Conservation (phyloP, 2,888 invertebrate species). For the Phengaris alcon region DNA sequence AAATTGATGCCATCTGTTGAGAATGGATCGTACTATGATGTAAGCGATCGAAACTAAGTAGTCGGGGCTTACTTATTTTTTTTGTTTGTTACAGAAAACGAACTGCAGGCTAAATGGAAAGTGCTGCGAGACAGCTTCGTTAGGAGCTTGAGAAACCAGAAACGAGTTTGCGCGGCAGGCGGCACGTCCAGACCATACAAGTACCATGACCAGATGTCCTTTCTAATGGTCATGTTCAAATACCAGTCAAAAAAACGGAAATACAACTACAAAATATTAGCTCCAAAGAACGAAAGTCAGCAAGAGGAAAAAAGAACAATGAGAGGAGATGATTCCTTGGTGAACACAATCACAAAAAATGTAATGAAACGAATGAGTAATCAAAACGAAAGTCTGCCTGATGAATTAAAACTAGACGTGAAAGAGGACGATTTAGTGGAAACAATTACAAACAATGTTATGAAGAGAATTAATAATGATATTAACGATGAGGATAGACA, state of each 20-base stretch:
- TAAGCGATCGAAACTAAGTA: too few relatives aligned
- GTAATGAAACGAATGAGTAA: not conserved
- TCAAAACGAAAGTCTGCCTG: not conserved
- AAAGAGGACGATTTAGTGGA: not conserved
- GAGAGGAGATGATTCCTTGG: not conserved
- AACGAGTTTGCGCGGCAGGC: not conserved
- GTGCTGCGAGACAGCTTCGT: constrained; percentile 3
- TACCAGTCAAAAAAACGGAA: not conserved
- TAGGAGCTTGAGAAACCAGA: not conserved
- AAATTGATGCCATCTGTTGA: too few relatives aligned
- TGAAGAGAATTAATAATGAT: constrained; percentile 1
- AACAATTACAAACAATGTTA: not conserved
- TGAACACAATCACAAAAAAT: not conserved
- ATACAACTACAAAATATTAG: not conserved
- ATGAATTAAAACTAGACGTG: not conserved
- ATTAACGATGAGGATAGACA: not conserved
- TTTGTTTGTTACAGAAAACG: not conserved
- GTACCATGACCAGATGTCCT: not conserved
- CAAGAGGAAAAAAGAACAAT: not conserved
- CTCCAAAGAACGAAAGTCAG: not conserved
- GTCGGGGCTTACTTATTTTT: too few relatives aligned
- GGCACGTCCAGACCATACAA: not conserved
- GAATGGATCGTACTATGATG: too few relatives aligned
- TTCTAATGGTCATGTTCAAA: not conserved
- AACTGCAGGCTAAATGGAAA: constrained; percentile 5